Evolutionary conservation across 2,797 vertebrate species (phyloP).

Genomic region (Bucorvus abyssinicus): DNA sequence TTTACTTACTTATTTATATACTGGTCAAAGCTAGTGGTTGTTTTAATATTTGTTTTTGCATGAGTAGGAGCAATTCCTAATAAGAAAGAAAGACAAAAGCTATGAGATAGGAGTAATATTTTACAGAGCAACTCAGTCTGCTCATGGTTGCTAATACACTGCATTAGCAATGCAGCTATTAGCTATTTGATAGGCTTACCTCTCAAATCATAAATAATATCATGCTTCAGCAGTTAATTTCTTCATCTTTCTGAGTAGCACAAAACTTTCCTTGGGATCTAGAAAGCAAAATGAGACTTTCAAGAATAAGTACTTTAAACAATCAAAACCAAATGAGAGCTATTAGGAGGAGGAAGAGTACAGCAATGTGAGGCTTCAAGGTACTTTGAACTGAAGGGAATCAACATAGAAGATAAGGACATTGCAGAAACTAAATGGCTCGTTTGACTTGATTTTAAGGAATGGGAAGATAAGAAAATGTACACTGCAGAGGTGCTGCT

Average conservation of each 20-base stretch:
- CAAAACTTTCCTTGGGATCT: not conserved
- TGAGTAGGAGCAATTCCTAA: not conserved
- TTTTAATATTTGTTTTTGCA: not conserved
- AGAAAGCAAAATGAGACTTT: not conserved
- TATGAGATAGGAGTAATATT: not conserved
- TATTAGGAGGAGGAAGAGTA: not conserved
- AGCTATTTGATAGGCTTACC: not conserved
- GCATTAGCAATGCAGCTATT: not conserved
- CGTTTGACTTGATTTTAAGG: not conserved
- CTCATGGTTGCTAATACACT: not conserved
- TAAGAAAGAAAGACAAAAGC: not conserved
- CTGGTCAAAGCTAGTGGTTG: not conserved
- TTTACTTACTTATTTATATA: not conserved
- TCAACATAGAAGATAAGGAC: not conserved
- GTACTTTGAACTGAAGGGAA: not conserved
- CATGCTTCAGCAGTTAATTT: not conserved
- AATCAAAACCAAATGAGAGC: not conserved
- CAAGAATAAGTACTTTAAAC: not conserved
- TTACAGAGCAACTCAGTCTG: not conserved
- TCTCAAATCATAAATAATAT: not conserved
- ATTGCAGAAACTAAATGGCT: not conserved
- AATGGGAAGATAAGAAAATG: slow-evolving; percentile 7
- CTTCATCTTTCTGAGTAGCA: not conserved
- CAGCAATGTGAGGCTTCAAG: not conserved
- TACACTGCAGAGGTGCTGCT: not conserved